Conservation (phyloP, 2,797 vertebrate genomes). For the Sebastiscus tertius region DNA sequence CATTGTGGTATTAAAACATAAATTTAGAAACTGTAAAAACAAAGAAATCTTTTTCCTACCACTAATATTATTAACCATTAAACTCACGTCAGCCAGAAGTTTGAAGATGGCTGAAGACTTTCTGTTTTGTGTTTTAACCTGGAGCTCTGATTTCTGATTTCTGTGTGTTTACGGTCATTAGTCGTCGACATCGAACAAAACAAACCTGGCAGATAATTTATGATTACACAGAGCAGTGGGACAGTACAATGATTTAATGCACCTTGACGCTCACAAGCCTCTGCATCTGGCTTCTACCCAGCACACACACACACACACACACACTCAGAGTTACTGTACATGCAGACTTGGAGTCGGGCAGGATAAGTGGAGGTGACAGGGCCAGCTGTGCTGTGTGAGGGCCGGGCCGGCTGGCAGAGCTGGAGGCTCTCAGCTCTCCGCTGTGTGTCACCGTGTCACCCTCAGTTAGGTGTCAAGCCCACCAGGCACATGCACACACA, state of each 20-base stretch:
- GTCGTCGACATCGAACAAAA: not conserved
- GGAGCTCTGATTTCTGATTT: not conserved
- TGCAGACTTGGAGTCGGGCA: not conserved
- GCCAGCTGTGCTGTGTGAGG: conserved; percentile 50
- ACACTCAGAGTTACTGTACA: conserved; percentile 16
- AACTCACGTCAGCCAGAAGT: not conserved
- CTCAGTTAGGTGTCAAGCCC: conserved; percentile 67
- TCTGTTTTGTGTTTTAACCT: not conserved
- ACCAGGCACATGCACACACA: conserved; percentile 34
- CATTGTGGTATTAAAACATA: too few relatives aligned
- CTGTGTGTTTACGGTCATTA: not conserved
- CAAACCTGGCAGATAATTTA: conserved; percentile 33
- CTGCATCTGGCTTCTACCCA: conserved; percentile 38
- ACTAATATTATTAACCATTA: not conserved
- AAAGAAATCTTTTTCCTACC: too few relatives aligned
- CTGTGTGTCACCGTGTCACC: conserved; percentile 57
- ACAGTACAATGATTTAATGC: conserved; percentile 51
- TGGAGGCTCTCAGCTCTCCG: conserved; percentile 26
- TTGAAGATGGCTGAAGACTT: not conserved
- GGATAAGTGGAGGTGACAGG: conserved; percentile 60
- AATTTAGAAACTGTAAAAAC: too few relatives aligned
- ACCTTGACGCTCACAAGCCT: conserved; percentile 22
- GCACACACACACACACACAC: conserved; percentile 29
- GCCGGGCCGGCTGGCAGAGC: conserved; percentile 8
- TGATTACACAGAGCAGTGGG: not conserved